Percentiles rank a stretch among this genome's conserved stretches.
Conservation (phyloP, 2,113 vertebrate genomes). For the Sinocyclocheilus grahami region DNA sequence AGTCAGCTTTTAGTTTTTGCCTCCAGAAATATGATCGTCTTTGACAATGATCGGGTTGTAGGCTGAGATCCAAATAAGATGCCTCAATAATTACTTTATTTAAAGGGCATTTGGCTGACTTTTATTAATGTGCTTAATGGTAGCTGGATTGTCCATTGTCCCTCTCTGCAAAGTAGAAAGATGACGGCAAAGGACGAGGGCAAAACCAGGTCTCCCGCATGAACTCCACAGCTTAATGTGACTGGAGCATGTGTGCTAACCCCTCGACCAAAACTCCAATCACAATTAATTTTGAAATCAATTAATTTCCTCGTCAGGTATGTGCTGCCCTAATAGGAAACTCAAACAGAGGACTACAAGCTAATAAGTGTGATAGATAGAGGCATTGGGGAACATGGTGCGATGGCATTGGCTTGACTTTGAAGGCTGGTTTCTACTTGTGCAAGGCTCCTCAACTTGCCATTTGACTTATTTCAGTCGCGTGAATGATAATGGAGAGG, state of each 20-base stretch:
- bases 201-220: background rate
- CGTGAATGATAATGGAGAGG: constrained; percentile 3
- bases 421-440: background rate
- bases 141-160: background rate
- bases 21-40: background rate
- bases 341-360: background rate
- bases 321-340: background rate
- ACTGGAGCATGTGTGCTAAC: background rate
- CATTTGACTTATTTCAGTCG: background rate
- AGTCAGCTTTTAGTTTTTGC: background rate
- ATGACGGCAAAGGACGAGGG: background rate
- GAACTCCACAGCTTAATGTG: background rate
- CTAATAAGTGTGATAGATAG: constrained; percentile 5
- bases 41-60: constrained; percentile 7
- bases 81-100: background rate
- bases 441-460: background rate
- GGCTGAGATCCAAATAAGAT: background rate
- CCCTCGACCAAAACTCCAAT: background rate
- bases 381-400: background rate
- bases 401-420: constrained; percentile 19
- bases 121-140: background rate
- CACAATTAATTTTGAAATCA: background rate
- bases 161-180: background rate
- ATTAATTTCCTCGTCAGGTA: background rate
- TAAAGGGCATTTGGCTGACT: background rate